Evolutionary conservation across 2,113 vertebrate genomes (phyloP), one percentile per base, ranked within the genome.

Genomic region (Psilopogon haemacephalus): DNA sequence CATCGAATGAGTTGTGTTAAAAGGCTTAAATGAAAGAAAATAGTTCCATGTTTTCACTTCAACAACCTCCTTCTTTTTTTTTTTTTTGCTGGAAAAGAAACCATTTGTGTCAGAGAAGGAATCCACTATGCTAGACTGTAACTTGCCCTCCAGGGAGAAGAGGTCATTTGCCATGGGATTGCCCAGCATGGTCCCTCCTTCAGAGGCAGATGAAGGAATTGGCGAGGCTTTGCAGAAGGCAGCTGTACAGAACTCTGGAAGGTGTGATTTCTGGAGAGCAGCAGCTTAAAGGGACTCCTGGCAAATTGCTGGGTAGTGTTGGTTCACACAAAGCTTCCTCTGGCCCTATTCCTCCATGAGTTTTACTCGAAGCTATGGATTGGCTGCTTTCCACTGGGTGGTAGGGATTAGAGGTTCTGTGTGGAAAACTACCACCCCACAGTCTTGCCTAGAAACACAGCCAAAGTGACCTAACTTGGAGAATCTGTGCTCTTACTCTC

Each of bases 241-340:
- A 93, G 94, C 91, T 65, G 88, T 37, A 67, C 54, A 40, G 9
- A 72, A 72, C 86, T 32, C 59, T 62, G 55, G 33, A 62, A 88
- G 73, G 80, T 92, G 88, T 67, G 88, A 87, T 71, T 90, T 81
- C 50, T 75, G 86, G 88, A 93, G 48, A 95, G 63, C 74, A 81
- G 73, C 62, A 86, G 80, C 10, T 3, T 35, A 16, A 75, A 92
- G 69, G 75, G 88, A 59, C 74, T 68, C 42, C 67, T 85, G 86
- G 82, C 78, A 91, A 50, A 89, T n/a, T 33, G 48, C 84, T 86
- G 91, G 82, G 63, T 59, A 95, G 71, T 63, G 56, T 63, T 77
- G 50, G 56, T 81, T 86, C 86, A 70, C 73, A 86, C 73, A 74
- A 68, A 90, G 72, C 62, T 75, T 59, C 65, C 79, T 55, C 79